Percentiles rank a stretch among this genome's conserved stretches.
phyloP scores from a whole-genome alignment of 1,140 invertebrate genomes.

The Solen grandis region DNA sequence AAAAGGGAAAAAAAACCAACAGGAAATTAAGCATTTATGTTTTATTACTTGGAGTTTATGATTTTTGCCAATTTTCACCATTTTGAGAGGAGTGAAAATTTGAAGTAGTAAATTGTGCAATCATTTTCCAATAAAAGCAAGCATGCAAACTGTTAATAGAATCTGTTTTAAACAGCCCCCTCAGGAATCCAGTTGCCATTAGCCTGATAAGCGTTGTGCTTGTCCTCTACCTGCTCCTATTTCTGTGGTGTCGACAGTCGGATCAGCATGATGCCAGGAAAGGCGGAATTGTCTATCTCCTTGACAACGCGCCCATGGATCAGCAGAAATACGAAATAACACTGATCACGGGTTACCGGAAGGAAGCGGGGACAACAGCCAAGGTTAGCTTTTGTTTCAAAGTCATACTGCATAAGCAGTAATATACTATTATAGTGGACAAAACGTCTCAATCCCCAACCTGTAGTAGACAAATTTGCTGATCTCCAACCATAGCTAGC shows the following conservation, averaged over 20 bases:
- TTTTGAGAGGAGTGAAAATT: too few species aligned
- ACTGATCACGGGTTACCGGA: conserved; percentile 79
- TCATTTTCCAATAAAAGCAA: too few species aligned
- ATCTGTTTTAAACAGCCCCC: conserved; percentile 63
- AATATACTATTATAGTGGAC: neutral
- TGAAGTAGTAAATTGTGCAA: too few species aligned
- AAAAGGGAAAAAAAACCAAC: too few species aligned
- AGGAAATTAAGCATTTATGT: too few species aligned
- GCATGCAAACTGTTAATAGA: too few species aligned
- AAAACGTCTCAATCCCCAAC: neutral
- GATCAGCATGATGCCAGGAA: conserved; percentile 81
- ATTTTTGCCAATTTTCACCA: too few species aligned
- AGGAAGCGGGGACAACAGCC: conserved; percentile 77
- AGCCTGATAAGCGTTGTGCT: conserved; percentile 80
- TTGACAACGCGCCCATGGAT: conserved; percentile 77
- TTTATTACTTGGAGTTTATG: too few species aligned
- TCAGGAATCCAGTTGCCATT: conserved; percentile 75
- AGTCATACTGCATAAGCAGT: too few species aligned
- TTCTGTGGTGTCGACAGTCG: conserved; percentile 79
- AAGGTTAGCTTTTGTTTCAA: conserved; percentile 76
- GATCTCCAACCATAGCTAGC: too few species aligned
- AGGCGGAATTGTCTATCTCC: conserved; percentile 73
- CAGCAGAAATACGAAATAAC: conserved; percentile 78
- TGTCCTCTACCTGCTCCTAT: conserved; percentile 79
- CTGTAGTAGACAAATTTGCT: too few species aligned